A percentile compares a stretch with the other conserved stretches of the same genome.
Evolutionary conservation across 2,797 vertebrate genomes (phyloP).

Genomic region (Helicolenus hilgendorfi): DNA sequence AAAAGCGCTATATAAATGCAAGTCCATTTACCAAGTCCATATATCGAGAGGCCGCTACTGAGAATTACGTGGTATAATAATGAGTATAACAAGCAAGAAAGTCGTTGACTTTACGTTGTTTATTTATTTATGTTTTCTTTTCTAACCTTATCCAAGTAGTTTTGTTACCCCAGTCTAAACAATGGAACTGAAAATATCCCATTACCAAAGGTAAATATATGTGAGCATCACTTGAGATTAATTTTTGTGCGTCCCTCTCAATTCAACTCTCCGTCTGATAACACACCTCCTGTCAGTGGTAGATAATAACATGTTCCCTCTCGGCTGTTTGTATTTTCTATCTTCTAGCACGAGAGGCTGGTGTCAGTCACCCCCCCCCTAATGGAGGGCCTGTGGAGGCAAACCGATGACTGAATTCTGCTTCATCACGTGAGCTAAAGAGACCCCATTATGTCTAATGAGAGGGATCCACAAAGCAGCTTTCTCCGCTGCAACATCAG

Average conservation of each 20-base stretch:
- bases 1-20: too few species aligned
- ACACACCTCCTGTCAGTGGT: not conserved
- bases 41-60: too few species aligned
- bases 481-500: slow-evolving; percentile 27
- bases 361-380: not conserved
- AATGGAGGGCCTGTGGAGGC: not conserved
- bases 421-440: slow-evolving; percentile 30
- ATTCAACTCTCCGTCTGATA: not conserved
- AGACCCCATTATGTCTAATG: slow-evolving; percentile 50
- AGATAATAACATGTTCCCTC: not conserved
- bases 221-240: not conserved
- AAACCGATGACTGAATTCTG: slow-evolving; percentile 7
- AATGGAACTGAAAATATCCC: too few species aligned
- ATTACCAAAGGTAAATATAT: not conserved
- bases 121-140: too few species aligned
- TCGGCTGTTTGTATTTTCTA: not conserved
- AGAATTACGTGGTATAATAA: too few species aligned
- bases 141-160: too few species aligned
- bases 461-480: slow-evolving; percentile 30
- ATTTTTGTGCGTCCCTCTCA: not conserved
- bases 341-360: not conserved
- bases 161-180: too few species aligned
- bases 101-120: too few species aligned
- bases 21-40: too few species aligned
- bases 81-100: too few species aligned